Evolutionary conservation across 2,113 vertebrate species (phyloP).

Genomic region (Potamarius usumacintae): DNA sequence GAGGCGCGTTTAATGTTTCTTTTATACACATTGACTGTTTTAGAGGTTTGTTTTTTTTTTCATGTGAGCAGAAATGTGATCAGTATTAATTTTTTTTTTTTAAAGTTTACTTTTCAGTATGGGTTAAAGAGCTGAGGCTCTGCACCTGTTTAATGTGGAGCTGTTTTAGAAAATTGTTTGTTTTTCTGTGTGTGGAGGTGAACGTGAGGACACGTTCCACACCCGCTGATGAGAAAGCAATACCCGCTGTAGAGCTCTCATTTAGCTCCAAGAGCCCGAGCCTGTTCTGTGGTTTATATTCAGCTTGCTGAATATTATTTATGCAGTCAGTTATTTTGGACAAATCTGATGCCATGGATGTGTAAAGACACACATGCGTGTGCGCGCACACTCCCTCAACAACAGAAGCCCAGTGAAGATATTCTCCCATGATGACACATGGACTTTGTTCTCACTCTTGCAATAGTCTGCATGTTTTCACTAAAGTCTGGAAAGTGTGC

Average conservation of each 20-base stretch:
- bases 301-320: constrained; percentile 1
- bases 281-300: constrained; percentile 3
- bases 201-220: background rate
- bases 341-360: constrained; percentile 18
- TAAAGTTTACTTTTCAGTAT: constrained; percentile 11
- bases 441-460: constrained; percentile 23
- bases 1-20: constrained; percentile 8
- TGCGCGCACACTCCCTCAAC: background rate
- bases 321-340: constrained; percentile 21
- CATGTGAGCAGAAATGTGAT: constrained; percentile 19
- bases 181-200: background rate
- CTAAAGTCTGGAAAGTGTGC: background rate
- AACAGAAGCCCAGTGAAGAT: background rate
- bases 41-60: constrained; percentile 9
- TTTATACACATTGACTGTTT: background rate
- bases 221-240: constrained; percentile 48
- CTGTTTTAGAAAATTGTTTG: background rate
- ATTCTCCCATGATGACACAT: background rate
- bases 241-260: constrained; percentile 43
- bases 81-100: constrained; percentile 39
- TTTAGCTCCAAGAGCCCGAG: background rate
- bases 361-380: background rate
- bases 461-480: constrained; percentile 34
- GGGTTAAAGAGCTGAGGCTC: constrained; percentile 5
- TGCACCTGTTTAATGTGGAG: background rate